Evolutionary conservation across 1,140 invertebrate genomes (phyloP).

Genomic region (Caerostris darwini): DNA sequence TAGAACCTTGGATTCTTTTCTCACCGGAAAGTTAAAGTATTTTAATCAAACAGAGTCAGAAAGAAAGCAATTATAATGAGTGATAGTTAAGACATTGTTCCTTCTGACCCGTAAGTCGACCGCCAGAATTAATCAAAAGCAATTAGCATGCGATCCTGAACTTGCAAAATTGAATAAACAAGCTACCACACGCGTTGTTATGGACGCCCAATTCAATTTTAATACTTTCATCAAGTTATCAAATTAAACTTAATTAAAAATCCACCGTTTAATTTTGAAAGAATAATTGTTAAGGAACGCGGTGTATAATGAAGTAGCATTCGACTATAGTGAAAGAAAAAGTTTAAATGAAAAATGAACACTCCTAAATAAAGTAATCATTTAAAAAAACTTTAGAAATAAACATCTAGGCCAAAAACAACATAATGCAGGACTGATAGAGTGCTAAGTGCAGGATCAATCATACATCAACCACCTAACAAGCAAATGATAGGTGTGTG

Average conservation of each 20-base stretch:
- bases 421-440: background rate
- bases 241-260: background rate
- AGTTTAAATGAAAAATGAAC: background rate
- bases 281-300: background rate
- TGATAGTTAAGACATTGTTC: background rate
- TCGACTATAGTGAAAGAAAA: background rate
- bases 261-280: background rate
- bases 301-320: background rate
- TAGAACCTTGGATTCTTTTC: too few species aligned
- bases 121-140: background rate
- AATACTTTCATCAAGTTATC: background rate
- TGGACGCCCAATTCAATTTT: background rate
- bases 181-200: background rate
- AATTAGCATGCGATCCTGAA: background rate
- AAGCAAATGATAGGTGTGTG: background rate
- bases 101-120: background rate
- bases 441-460: background rate
- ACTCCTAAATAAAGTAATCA: constrained; percentile 1
- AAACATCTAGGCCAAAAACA: background rate
- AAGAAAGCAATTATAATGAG: background rate
- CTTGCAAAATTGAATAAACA: background rate
- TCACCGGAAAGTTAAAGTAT: too few species aligned
- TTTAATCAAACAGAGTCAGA: background rate
- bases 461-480: background rate
- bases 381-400: constrained; percentile 6